A percentile compares a stretch with the other conserved stretches of the same genome.
These are phyloP conservation scores for Synergus laeviventris DNA, from an alignment of 2,888 invertebrate species.

Conservation along the genomic window DNA sequence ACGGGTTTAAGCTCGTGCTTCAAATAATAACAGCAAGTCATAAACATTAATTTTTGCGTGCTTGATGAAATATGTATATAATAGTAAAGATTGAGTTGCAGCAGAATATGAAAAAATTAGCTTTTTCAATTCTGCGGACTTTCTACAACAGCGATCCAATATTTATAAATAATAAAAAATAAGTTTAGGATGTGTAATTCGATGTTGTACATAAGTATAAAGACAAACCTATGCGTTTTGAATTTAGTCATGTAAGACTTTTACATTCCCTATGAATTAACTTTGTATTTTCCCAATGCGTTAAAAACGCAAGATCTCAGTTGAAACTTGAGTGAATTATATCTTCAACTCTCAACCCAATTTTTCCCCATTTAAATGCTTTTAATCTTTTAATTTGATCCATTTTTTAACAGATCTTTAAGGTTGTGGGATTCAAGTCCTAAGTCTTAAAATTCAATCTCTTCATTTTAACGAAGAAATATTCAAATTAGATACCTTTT, in stretches of 20 bases:
- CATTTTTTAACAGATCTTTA: neutral
- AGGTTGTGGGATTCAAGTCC: too few relatives aligned
- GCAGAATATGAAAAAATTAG: neutral
- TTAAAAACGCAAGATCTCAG: neutral
- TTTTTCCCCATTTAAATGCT: neutral
- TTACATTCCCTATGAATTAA: constrained; percentile 23
- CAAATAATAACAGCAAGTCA: neutral
- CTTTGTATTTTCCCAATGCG: neutral
- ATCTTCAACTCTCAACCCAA: neutral
- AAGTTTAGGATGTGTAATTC: neutral
- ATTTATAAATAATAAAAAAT: constrained; percentile 1
- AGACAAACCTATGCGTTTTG: constrained; percentile 17
- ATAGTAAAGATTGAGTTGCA: neutral
- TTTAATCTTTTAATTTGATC: neutral
- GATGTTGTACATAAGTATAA: constrained; percentile 21
- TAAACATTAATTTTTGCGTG: neutral
- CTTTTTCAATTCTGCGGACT: neutral
- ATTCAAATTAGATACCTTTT: too few relatives aligned
- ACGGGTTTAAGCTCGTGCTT: neutral
- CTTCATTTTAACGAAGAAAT: too few relatives aligned
- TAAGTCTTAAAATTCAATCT: too few relatives aligned
- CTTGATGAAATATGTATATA: neutral
- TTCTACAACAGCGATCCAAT: neutral
- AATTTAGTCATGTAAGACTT: constrained; percentile 22
- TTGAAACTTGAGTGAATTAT: neutral